These are phyloP conservation scores for Bhutanitis thaidina DNA, from an alignment of 2,888 invertebrate genomes.

Conservation along the genomic window DNA sequence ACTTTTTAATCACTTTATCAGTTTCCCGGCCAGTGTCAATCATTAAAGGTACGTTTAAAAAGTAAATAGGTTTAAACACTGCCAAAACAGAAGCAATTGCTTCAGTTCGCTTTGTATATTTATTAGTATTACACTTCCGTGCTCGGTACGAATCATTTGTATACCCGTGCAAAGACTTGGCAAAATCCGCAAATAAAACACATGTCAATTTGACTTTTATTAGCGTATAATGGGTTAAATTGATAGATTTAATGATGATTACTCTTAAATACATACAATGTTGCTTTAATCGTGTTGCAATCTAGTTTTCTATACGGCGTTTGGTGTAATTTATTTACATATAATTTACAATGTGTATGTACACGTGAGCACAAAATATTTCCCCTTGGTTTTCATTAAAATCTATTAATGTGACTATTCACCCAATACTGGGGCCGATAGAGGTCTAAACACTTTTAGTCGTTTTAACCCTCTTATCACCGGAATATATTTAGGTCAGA, in stretches of 20 bases:
- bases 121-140: conserved; percentile 7
- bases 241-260: conserved; percentile 4
- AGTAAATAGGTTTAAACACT: background rate
- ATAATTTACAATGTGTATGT: too few species aligned
- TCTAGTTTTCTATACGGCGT: too few species aligned
- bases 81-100: background rate
- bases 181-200: conserved; percentile 8
- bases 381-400: too few species aligned
- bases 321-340: too few species aligned
- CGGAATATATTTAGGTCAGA: too few species aligned
- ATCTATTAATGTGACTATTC: too few species aligned
- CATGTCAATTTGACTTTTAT: conserved; percentile 4
- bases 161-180: conserved; percentile 12
- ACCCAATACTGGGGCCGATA: too few species aligned
- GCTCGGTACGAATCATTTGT: conserved; percentile 1
- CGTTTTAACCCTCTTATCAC: too few species aligned
- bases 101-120: conserved; percentile 3
- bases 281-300: background rate
- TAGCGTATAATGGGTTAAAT: conserved; percentile 7
- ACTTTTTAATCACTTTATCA: too few species aligned
- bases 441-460: too few species aligned
- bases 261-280: background rate
- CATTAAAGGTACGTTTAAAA: background rate
- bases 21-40: background rate
- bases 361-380: too few species aligned